Evolutionary conservation across 92 coral and sea anemone genomes (phyloP), one percentile per base, ranked within the genome.

Genomic region (Epizoanthus scotinus): DNA sequence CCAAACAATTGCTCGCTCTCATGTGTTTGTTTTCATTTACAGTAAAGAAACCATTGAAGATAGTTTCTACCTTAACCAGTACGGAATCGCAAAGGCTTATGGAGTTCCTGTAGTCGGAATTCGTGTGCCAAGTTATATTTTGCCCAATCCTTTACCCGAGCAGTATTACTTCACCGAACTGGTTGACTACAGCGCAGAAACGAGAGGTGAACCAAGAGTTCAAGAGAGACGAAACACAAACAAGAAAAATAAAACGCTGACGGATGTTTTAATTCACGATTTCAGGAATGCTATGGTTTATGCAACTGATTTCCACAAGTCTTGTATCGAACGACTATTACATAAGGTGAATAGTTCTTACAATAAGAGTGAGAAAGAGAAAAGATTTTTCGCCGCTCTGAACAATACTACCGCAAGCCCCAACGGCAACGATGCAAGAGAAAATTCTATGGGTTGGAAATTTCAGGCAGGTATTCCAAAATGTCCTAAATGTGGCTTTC

Each of bases 131-230:
- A 96, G 91, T 56, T 96, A 91, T 34, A 90, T 96, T 73, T 78
- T 96, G 91, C 98, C 96, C 15, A 93, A 89, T 71, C 98, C 98
- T 6, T 77, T 96, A 22, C 99, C 99, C 5, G 99, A 93, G 58
- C 94, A 96, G n/a, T 96, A 82, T 79, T 93, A 96, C 84, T 71
- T 90, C 63, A 96, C 99, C 9, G 99, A 96, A 60, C 87, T 96
- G 53, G 89, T 96, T 63, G 92, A 89, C 71, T 87, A 91, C 42
- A 89, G 90, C 31, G 87, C 89, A 27, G 84, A 77, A 57, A 84
- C 36, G 52, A 44, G 86, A 65, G 86, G 84, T n/a, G 85, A 77
- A 9, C 85, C 87, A 19, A 78, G 71, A 34, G 81, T 91, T 47
- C 87, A 83, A 68, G 90, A 81, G 2, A 82, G 82, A 27, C 75